Base-by-base conservation (phyloP, 2,888 invertebrate genomes). In the Leptinotarsa juncta region DNA sequence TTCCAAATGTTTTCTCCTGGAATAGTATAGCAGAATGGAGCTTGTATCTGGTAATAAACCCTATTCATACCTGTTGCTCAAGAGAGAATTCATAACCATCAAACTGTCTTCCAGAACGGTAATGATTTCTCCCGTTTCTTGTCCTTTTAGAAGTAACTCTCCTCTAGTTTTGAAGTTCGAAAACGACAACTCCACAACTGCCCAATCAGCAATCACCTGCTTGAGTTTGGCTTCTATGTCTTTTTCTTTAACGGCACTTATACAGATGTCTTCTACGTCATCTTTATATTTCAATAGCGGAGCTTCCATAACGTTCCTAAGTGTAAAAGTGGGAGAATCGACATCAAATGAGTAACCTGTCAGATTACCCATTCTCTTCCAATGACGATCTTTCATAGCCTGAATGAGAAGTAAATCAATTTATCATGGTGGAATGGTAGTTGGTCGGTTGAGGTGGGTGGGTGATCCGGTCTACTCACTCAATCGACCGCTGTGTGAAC, bases 251-350 rank as follows among this genome's bases (percentile, higher is more conserved):
- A 94, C 93, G 0, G 97, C 96, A 83, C 96, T 94, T 51, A 96
- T 94, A 83, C 97, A 97, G 81, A 96, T 94, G 85, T 97, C 96
- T 92, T 96, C 96, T 55, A 97, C 95, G 78, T 96, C 96, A 82
- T 96, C 96, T 86, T 95, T 96, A 84, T 93, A 90, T 84, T 94
- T 90, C 49, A 97, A 87, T 50, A 97, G 88, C 0, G 96, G 96
- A 1, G 96, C 96, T 85, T 95, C 94, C 93, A 97, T 94, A 1
- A 97, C 92, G 84, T 93, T 93, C 20, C 94, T 93, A 75, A 97
- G 87, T 0, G 94, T 94, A 83, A 97, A 97, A 5, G 92, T 91
- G 4, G 94, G 93, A 15, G 94, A 94, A 70, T 95, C 94, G 15
- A 96, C 91, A 80, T 96, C 94, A 85, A 96, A 94, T 7, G 90